These are phyloP conservation scores for Ciconia boyciana DNA, from an alignment of 2,113 vertebrate genomes.

Conservation along the genomic window DNA sequence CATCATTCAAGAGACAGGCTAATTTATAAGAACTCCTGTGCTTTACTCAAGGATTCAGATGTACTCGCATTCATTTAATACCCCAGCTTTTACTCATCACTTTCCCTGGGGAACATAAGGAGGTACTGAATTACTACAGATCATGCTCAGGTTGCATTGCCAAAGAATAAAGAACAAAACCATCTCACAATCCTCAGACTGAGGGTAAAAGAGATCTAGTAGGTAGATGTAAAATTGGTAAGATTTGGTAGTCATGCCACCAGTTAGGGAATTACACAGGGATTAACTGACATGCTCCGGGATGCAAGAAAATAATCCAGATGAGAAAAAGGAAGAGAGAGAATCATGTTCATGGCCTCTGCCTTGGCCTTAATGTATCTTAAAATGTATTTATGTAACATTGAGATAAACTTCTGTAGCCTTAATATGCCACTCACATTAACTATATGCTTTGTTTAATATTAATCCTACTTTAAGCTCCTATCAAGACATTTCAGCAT, in stretches of 20 bases:
- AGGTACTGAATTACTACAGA: neutral
- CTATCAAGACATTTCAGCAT: neutral
- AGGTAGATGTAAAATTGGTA: neutral
- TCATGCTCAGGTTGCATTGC: neutral
- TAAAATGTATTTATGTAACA: neutral
- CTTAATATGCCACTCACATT: neutral
- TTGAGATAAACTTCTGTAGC: neutral
- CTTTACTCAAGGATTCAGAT: neutral
- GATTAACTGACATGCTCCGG: neutral
- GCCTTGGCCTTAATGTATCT: neutral
- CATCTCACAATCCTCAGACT: neutral
- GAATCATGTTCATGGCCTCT: neutral
- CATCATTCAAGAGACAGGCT: neutral
- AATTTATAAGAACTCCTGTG: neutral
- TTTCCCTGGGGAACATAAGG: neutral
- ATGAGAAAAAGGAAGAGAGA: neutral
- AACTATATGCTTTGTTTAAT: neutral
- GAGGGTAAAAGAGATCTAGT: neutral
- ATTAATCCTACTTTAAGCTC: neutral
- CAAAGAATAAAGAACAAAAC: neutral
- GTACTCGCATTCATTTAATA: neutral
- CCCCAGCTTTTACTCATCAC: neutral
- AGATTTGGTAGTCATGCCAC: neutral
- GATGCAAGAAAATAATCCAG: neutral
- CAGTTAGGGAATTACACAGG: neutral